Conservation (phyloP, 2,797 vertebrate species). For the Paedocypris micromegethes region DNA sequence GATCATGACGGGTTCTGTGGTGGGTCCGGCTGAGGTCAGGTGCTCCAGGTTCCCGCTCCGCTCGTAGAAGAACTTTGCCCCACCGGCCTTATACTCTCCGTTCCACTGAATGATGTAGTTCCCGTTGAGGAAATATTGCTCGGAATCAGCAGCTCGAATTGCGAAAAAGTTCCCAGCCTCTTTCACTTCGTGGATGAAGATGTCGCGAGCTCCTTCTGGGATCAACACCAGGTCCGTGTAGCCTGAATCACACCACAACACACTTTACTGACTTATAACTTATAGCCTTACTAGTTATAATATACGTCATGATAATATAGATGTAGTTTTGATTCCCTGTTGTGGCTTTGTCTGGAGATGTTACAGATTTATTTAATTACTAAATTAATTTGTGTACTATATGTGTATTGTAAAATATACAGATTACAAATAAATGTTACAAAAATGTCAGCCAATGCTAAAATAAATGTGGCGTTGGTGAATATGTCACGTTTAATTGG, state of each 20-base stretch:
- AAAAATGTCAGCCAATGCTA: too few species aligned
- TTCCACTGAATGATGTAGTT: conserved; percentile 98
- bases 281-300: neutral
- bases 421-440: too few species aligned
- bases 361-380: too few species aligned
- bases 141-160: conserved; percentile 74
- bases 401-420: too few species aligned
- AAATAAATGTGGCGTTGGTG: too few species aligned
- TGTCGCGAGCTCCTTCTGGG: conserved; percentile 88
- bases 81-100: conserved; percentile 88
- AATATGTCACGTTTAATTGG: too few species aligned
- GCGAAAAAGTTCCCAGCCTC: conserved; percentile 94
- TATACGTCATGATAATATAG: too few species aligned
- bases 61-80: conserved; percentile 84
- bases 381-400: too few species aligned
- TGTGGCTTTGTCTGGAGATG: too few species aligned
- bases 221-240: conserved; percentile 91
- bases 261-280: conserved; percentile 24
- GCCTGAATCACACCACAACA: conserved; percentile 64
- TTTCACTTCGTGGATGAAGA: conserved; percentile 82
- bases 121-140: conserved; percentile 90
- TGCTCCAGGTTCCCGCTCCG: conserved; percentile 89
- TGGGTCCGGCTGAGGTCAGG: conserved; percentile 87
- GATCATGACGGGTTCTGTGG: conserved; percentile 82
- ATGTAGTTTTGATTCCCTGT: too few species aligned